Evolutionary conservation across 2,113 vertebrate genomes (phyloP), one percentile per base, ranked within the genome.

Genomic region (Thunnus maccoyii): DNA sequence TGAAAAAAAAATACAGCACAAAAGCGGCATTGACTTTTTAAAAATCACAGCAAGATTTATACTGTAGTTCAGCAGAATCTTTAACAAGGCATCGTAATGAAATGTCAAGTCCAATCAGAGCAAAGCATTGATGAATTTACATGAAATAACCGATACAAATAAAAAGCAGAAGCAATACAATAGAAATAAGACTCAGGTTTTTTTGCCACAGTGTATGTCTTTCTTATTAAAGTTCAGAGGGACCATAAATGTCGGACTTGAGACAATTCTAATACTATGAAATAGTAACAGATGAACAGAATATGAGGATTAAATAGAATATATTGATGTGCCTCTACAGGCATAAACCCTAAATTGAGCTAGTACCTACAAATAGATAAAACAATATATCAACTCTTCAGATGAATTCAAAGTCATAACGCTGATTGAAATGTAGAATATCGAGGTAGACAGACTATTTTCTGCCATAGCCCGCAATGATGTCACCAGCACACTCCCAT

Each of bases 231-330:
- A 71, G 30, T 30, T 82, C 57, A 32, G 4, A 46, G 11, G 55
- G 14, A 32, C 4, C 22, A 22, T 80, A 11, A 16, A 58, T 52
- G 60, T 13, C 22, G 50, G 10, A 18, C 44, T 51, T 76, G 15
- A 79, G 64, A 36, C 13, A 41, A 9, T 57, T 70, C 57, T 60
- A 80, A 76, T n/a, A 51, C 51, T 64, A 64, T 51, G 54, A 77
- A 62, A 55, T 22, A 36, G 30, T 82, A 76, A 79, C 46, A 72
- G 55, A 88, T 20, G 44, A 47, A 48, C 36, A 82, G 27, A 52
- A 48, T 52, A 72, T 72, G 20, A 76, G 17, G 81, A 89, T 89
- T 83, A 89, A 88, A 92, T 86, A 86, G 50, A 87, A 83, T 67
- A 85, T 74, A 70, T 75, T 22, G 4, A 52, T 77, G 62, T 46